These are phyloP conservation scores for Ursus arctos DNA, from an alignment of 2,113 vertebrate species.

Conservation along the genomic window DNA sequence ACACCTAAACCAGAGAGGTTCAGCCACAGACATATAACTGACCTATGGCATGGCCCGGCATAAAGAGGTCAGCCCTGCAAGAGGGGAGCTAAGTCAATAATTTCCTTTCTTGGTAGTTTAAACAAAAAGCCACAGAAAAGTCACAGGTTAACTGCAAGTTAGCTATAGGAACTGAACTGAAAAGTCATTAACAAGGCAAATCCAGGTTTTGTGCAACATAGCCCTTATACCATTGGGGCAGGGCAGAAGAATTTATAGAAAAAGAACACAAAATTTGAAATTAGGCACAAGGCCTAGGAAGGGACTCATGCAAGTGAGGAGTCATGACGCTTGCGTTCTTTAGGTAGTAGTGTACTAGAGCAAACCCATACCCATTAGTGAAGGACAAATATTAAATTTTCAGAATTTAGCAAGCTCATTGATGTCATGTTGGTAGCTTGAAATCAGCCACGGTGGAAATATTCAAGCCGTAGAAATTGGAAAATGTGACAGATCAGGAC, in stretches of 20 bases:
- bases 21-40: background rate
- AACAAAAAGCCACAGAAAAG: background rate
- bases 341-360: background rate
- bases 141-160: background rate
- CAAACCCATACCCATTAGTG: background rate
- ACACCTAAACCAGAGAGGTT: background rate
- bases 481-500: background rate
- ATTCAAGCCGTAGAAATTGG: background rate
- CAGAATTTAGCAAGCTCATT: background rate
- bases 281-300: background rate
- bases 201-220: background rate
- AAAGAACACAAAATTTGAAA: conserved; percentile 29
- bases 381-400: background rate
- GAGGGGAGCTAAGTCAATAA: background rate
- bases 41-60: background rate
- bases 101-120: conserved; percentile 12
- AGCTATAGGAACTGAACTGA: background rate
- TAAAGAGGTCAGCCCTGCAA: background rate
- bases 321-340: background rate
- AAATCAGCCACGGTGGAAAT: background rate
- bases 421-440: background rate
- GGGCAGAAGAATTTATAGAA: background rate
- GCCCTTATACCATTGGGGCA: background rate
- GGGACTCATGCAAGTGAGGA: background rate
- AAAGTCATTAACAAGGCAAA: conserved; percentile 3